phyloP scores from a whole-genome alignment of 2,797 vertebrate species.

The Mycteria americana region DNA sequence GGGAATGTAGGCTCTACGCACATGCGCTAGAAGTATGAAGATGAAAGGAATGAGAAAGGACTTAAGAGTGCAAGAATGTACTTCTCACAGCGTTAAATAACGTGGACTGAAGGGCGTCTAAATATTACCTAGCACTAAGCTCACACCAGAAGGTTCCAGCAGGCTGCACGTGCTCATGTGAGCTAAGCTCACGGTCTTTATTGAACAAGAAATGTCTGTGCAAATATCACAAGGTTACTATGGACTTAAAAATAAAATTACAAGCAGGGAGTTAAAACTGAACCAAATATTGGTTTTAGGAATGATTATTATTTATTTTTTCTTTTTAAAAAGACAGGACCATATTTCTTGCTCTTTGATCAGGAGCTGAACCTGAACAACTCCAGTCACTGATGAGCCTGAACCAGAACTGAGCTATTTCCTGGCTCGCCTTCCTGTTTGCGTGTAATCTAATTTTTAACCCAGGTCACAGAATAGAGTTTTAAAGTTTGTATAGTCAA shows the following conservation, averaged over 20 bases:
- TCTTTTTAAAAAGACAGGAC: background rate
- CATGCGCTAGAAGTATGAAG: fast-evolving
- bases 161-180: background rate
- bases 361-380: background rate
- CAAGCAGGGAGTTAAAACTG: background rate
- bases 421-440: background rate
- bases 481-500: background rate
- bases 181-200: background rate
- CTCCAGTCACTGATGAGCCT: background rate
- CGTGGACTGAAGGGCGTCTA: background rate
- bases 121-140: background rate
- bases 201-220: background rate
- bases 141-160: background rate
- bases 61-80: background rate
- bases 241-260: background rate
- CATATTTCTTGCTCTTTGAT: background rate
- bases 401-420: background rate
- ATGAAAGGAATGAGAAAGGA: background rate
- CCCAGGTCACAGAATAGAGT: background rate
- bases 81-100: background rate
- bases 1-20: background rate
- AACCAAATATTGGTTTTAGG: background rate
- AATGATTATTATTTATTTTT: background rate
- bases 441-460: background rate
- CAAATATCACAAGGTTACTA: background rate